Conservation (phyloP, 2,797 vertebrate species). For the Platalea minor region DNA sequence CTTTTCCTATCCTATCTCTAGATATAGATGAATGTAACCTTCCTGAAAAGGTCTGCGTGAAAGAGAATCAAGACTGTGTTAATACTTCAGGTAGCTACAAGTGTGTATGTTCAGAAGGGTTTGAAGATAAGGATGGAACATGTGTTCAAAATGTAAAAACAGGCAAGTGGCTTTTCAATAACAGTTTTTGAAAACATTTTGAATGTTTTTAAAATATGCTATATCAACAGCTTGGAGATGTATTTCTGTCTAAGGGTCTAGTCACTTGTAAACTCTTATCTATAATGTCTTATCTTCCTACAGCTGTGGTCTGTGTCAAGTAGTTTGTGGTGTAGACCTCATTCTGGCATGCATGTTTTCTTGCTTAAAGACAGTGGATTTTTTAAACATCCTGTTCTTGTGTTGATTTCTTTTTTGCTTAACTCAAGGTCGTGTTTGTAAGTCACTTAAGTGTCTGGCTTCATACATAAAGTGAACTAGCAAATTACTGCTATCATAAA, state of each 20-base stretch:
- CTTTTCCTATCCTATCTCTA: slow-evolving; percentile 32
- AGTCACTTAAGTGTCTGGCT: not conserved
- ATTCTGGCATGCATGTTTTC: not conserved
- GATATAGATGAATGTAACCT: slow-evolving; percentile 88
- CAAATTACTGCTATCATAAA: not conserved
- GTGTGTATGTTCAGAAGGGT: slow-evolving; percentile 82
- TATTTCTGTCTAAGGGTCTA: not conserved
- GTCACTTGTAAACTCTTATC: not conserved
- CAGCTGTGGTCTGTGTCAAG: not conserved
- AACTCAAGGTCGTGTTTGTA: not conserved
- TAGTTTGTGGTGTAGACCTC: not conserved
- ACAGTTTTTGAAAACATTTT: not conserved
- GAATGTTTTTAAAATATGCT: not conserved
- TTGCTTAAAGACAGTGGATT: not conserved
- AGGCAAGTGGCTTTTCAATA: slow-evolving; percentile 61
- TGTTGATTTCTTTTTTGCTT: not conserved
- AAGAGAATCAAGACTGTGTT: slow-evolving; percentile 83
- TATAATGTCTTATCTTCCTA: not conserved
- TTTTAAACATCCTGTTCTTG: not conserved
- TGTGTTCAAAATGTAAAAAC: slow-evolving; percentile 66
- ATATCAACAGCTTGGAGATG: accelerated
- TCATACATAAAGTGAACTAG: not conserved
- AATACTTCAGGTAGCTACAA: slow-evolving; percentile 85
- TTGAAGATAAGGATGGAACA: slow-evolving; percentile 73
- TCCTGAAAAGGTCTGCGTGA: slow-evolving; percentile 72